A percentile compares a stretch with the other conserved stretches of the same genome.
phyloP scores from a whole-genome alignment of 1,140 invertebrate species.

The Drosophila kepulauana region DNA sequence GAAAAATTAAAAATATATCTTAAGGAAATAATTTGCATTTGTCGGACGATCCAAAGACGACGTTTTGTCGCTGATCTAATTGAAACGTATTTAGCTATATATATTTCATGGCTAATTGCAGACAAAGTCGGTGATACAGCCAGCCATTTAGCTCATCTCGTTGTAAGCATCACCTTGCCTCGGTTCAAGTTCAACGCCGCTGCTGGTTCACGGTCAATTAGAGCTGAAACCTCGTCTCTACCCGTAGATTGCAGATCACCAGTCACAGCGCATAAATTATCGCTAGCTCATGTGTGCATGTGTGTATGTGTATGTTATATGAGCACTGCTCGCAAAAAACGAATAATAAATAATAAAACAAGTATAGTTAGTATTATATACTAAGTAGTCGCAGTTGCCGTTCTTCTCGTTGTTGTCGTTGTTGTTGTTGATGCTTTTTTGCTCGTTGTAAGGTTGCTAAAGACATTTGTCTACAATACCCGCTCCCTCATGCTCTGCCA shows the following conservation, averaged over 20 bases:
- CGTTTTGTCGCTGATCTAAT: constrained; percentile 55
- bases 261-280: constrained; percentile 50
- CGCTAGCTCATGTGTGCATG: constrained; percentile 26
- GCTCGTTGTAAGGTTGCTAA: constrained; percentile 14
- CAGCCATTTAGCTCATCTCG: constrained; percentile 47
- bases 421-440: neutral
- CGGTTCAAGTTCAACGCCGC: constrained; percentile 72
- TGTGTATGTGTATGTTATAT: neutral
- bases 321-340: constrained; percentile 43
- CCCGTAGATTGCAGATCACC: constrained; percentile 5
- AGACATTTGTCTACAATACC: constrained; percentile 7
- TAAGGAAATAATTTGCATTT: constrained; percentile 82
- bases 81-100: constrained; percentile 42
- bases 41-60: constrained; percentile 18
- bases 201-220: constrained; percentile 76
- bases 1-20: constrained; percentile 35
- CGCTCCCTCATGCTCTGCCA: neutral
- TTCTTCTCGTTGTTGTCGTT: constrained; percentile 4
- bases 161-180: constrained; percentile 34
- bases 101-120: constrained; percentile 63
- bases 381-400: constrained; percentile 13
- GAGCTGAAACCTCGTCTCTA: constrained; percentile 33
- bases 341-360: constrained; percentile 44
- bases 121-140: constrained; percentile 38
- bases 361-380: constrained; percentile 32